phyloP scores from a whole-genome alignment of 2,888 invertebrate species.

The Clitarchus hookeri region DNA sequence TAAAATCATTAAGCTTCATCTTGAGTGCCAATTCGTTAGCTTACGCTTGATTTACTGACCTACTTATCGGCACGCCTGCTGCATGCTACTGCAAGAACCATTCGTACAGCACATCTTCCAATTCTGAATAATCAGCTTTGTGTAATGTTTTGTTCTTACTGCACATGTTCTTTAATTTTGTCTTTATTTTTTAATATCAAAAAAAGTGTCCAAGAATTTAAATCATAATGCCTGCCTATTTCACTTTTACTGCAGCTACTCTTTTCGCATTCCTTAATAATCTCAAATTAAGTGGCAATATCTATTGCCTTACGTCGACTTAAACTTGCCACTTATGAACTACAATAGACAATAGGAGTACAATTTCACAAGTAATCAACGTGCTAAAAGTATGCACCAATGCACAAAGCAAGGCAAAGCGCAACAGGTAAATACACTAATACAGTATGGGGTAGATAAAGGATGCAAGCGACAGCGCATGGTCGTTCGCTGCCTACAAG shows the following conservation, averaged over 20 bases:
- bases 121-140: background rate
- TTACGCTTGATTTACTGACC: background rate
- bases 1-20: background rate
- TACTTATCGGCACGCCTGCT: background rate
- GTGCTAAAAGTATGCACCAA: too few relatives aligned
- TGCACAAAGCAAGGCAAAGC: too few relatives aligned
- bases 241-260: background rate
- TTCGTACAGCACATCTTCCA: background rate
- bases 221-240: background rate
- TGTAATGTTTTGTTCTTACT: background rate
- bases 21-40: background rate
- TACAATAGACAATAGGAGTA: too few relatives aligned
- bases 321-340: too few relatives aligned
- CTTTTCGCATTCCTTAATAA: background rate
- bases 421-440: too few relatives aligned
- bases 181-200: background rate
- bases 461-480: too few relatives aligned
- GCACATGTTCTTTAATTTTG: background rate
- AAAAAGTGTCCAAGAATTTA: background rate
- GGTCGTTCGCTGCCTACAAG: too few relatives aligned
- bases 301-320: too few relatives aligned
- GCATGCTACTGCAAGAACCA: background rate
- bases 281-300: background rate
- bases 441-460: too few relatives aligned
- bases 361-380: too few relatives aligned